These are phyloP conservation scores for Ammodytes dubius DNA, from an alignment of 2,113 vertebrate genomes.

Conservation along the genomic window DNA sequence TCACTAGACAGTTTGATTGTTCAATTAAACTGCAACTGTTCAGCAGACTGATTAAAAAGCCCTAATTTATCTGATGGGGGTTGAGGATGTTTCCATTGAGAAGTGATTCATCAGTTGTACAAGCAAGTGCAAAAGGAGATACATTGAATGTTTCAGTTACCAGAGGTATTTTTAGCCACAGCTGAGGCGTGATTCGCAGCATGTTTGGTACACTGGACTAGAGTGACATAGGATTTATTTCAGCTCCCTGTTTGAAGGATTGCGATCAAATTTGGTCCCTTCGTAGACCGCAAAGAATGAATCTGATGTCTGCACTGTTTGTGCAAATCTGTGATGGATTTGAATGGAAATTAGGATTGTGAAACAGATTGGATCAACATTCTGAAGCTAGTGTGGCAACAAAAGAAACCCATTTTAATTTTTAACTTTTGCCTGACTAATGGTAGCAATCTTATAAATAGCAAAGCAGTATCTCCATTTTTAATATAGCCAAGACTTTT, in stretches of 20 bases:
- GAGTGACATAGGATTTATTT: background rate
- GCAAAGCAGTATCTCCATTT: background rate
- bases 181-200: background rate
- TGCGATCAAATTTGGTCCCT: background rate
- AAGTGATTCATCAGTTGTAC: constrained; percentile 41
- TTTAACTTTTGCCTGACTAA: background rate
- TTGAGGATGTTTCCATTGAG: constrained; percentile 15
- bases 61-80: constrained; percentile 31
- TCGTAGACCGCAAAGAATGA: background rate
- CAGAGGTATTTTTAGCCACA: constrained; percentile 17
- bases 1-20: constrained; percentile 19
- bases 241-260: background rate
- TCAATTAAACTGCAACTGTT: constrained; percentile 26
- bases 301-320: background rate
- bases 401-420: background rate
- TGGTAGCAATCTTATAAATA: background rate
- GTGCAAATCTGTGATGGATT: background rate
- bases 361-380: background rate
- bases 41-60: constrained; percentile 56
- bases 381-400: background rate
- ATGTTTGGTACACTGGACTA: background rate
- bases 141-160: constrained; percentile 15
- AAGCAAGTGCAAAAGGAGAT: constrained; percentile 29
- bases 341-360: background rate
- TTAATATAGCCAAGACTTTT: background rate